Conservation (phyloP, 2,113 vertebrate species). For the Oreotrochilus melanogaster region DNA sequence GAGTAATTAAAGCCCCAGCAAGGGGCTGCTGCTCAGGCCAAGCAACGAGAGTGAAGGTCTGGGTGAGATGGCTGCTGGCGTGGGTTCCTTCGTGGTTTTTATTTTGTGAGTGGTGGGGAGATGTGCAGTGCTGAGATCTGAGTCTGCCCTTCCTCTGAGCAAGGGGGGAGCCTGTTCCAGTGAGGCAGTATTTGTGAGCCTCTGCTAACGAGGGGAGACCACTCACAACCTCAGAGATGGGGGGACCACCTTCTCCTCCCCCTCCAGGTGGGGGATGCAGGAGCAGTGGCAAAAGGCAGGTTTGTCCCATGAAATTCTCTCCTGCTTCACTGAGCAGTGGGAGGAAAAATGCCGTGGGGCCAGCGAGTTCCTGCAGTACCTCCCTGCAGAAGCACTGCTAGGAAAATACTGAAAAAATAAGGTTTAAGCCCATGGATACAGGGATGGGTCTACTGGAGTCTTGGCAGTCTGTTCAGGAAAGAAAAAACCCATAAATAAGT, state of each 20-base stretch:
- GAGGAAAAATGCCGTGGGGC: not conserved
- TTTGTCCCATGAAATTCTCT: not conserved
- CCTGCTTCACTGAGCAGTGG: rapidly evolving
- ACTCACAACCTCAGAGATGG: rapidly evolving
- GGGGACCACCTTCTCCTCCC: not conserved
- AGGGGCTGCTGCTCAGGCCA: not conserved
- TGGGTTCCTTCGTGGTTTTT: not conserved
- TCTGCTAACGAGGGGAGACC: not conserved
- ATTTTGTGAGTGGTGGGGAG: not conserved
- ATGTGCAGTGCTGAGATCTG: not conserved
- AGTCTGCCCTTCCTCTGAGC: not conserved
- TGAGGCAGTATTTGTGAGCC: not conserved
- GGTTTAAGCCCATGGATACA: not conserved
- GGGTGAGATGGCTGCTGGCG: too few species aligned
- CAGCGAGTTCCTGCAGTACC: not conserved
- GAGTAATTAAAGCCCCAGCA: not conserved
- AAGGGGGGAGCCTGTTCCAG: not conserved
- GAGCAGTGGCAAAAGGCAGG: not conserved
- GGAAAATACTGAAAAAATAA: not conserved
- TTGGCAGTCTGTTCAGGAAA: not conserved
- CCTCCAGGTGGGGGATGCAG: not conserved
- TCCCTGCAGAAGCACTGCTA: not conserved
- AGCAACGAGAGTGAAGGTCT: not conserved
- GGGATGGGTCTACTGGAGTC: not conserved
- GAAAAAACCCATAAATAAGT: not conserved